Evolutionary conservation across 92 coral and sea anemone genomes (phyloP).

Genomic region (Pocillopora grandis): DNA sequence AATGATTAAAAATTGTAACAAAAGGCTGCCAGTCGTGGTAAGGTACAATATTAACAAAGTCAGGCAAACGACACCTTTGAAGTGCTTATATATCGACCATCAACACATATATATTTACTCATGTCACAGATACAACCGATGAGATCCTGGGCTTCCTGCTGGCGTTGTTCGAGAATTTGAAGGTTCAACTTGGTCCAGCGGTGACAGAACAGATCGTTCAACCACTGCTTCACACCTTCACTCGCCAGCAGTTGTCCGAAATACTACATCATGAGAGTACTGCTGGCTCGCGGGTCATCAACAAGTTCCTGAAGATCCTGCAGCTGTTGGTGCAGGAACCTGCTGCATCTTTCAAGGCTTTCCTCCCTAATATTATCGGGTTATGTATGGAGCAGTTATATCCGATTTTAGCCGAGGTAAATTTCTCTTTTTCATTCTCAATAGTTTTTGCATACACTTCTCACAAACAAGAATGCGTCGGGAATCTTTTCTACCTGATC

Average conservation of each 20-base stretch:
- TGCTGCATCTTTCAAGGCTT: constrained; percentile 86
- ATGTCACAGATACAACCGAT: constrained; percentile 77
- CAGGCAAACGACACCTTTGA: no score
- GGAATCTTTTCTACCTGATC: not conserved
- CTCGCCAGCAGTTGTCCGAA: constrained; percentile 82
- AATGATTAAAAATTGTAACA: no score
- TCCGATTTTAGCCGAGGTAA: constrained; percentile 91
- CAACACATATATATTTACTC: not conserved
- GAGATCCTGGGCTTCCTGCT: constrained; percentile 87
- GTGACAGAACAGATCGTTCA: constrained; percentile 93
- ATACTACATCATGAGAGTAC: constrained; percentile 89
- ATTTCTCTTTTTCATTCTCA: not conserved
- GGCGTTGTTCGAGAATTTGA: constrained; percentile 82
- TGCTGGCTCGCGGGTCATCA: constrained; percentile 89
- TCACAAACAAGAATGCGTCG: not conserved
- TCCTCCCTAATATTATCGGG: constrained; percentile 88
- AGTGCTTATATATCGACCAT: no score
- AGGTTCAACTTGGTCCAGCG: constrained; percentile 87
- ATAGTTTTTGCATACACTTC: not conserved
- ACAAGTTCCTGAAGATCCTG: constrained; percentile 87
- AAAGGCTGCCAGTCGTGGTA: no score
- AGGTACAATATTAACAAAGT: no score
- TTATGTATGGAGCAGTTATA: constrained; percentile 93
- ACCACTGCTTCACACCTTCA: constrained; percentile 83
- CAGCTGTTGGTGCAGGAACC: constrained; percentile 95